Base-by-base conservation (phyloP, 2,888 invertebrate species). In the Romanomermis culicivorax region DNA sequence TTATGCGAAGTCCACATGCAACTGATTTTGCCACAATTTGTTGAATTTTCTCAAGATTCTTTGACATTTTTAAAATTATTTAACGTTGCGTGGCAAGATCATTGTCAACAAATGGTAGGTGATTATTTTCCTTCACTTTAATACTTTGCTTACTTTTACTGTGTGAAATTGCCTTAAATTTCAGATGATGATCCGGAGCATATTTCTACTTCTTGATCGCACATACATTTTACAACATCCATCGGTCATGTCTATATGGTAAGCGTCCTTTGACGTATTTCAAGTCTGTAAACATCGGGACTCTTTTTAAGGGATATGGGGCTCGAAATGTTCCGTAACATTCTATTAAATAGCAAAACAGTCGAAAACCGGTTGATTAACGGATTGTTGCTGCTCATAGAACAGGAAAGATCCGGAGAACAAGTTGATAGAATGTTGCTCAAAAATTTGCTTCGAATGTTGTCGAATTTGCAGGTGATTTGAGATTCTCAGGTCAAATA, bases 301-400 rank as follows among this genome's bases (percentile, higher is more conserved):
- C n/a, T n/a, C n/a, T n/a, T n/a, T n/a, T n/a, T 30, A 72, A 85
- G 85, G 87, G 91, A 93, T 70, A 87, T 93, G 86, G 93, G 93
- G 42, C 74, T 95, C 63, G 89, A 91, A 68, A 74, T 91, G 66
- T 95, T 93, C 74, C 80, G 93, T 58, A 80, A 83, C 66, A 85
- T 91, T 71, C 88, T 95, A 67, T 65, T 65, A 26, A 58, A 62
- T 29, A 50, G 56, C 23, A n/a, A 53, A 7, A 52, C 56, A 2
- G 57, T 64, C 20, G 88, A 91, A 73, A 83, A 83, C 17, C 79
- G 89, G 59, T 85, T 88, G 0, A 88, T 95, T 11, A 88, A 89
- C 65, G 93, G 93, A 1, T 73, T 97, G 25, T 74, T 97, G 55
- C 77, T 83, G 75, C 76, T 93, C 11, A 93, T 97, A 54, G 88